These are phyloP conservation scores for Liasis olivaceus DNA, from an alignment of 2,797 vertebrate genomes.

Conservation along the genomic window DNA sequence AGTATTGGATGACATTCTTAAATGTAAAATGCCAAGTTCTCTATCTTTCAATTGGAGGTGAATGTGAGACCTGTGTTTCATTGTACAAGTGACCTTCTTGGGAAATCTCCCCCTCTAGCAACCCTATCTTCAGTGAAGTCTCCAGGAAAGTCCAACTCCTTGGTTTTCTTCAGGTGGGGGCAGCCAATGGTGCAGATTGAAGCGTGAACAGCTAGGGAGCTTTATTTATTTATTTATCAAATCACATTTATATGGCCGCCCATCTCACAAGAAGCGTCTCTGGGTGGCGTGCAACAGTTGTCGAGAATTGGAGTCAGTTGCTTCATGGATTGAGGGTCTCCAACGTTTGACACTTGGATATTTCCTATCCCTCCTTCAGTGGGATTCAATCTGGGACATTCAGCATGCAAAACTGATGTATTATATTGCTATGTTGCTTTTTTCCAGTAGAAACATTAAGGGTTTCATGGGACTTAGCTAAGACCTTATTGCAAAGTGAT, in stretches of 20 bases:
- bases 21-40: neutral
- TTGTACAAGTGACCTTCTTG: neutral
- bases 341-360: neutral
- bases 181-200: no score
- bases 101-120: neutral
- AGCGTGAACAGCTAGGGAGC: no score
- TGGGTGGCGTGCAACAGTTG: no score
- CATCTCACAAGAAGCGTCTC: no score
- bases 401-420: neutral
- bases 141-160: no score
- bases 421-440: slow-evolving; percentile 37
- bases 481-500: slow-evolving; percentile 10
- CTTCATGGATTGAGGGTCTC: neutral
- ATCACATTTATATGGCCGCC: no score
- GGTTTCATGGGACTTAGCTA: neutral
- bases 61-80: neutral
- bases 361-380: neutral
- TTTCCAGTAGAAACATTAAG: slow-evolving; percentile 31
- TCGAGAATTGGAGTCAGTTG: no score
- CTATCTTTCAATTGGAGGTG: neutral
- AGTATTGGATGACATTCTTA: neutral
- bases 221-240: no score
- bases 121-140: neutral
- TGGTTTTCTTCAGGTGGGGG: neutral
- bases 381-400: neutral